These are phyloP conservation scores for Allophyes oxyacanthae DNA, from an alignment of 2,888 invertebrate species.

Conservation along the genomic window DNA sequence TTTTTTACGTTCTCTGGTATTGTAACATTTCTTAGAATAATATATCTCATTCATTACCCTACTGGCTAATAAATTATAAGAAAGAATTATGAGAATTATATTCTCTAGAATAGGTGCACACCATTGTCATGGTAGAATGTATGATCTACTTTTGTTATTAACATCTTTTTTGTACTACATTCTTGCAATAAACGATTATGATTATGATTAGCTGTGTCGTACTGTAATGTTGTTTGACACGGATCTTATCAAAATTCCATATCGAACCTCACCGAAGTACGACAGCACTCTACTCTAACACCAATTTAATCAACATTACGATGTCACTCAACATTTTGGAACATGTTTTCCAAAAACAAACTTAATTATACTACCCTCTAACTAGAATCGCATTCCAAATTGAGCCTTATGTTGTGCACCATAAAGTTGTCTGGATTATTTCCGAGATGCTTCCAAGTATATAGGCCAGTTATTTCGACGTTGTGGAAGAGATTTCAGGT, in stretches of 20 bases:
- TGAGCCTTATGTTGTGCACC: neutral
- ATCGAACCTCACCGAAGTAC: constrained; percentile 7
- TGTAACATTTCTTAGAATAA: too few relatives aligned
- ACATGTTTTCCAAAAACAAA: constrained; percentile 14
- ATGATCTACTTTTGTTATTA: too few relatives aligned
- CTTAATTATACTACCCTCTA: neutral
- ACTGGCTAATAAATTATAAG: too few relatives aligned
- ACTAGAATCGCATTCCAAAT: constrained; percentile 1
- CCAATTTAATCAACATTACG: constrained; percentile 47
- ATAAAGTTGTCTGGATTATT: constrained; percentile 10
- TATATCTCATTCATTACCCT: too few relatives aligned
- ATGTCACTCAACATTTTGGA: constrained; percentile 32
- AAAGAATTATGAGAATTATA: too few relatives aligned
- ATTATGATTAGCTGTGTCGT: too few relatives aligned
- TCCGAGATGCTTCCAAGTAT: neutral
- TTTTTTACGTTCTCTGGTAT: too few relatives aligned
- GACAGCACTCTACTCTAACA: constrained; percentile 9
- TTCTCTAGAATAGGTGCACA: too few relatives aligned
- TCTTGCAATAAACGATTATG: too few relatives aligned
- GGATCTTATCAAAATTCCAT: constrained; percentile 8
- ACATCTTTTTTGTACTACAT: too few relatives aligned
- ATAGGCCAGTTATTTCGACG: constrained; percentile 22
- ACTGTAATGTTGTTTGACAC: constrained; percentile 8
- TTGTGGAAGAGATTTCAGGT: constrained; percentile 34
- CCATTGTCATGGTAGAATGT: too few relatives aligned